phyloP scores from a whole-genome alignment of 2,888 invertebrate genomes.

The Melieria omissa region DNA sequence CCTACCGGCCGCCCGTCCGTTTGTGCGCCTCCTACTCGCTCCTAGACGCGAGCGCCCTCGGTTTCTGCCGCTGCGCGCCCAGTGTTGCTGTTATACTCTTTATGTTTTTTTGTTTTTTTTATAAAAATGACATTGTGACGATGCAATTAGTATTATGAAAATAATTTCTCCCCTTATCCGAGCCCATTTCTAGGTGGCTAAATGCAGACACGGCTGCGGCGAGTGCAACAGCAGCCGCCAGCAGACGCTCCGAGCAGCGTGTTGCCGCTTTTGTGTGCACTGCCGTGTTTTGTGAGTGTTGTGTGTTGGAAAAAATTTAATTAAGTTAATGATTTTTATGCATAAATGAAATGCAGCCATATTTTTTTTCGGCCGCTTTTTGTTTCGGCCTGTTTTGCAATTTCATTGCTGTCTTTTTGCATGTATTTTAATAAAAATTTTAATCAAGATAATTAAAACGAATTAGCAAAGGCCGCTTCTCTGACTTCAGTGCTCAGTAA shows the following conservation, averaged over 20 bases:
- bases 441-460: constrained; percentile 43
- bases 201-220: constrained; percentile 41
- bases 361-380: constrained; percentile 10
- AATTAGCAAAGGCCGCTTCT: constrained; percentile 34
- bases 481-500: background rate
- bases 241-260: too few relatives aligned
- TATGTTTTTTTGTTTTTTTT: constrained; percentile 31
- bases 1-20: background rate
- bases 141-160: constrained; percentile 66
- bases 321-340: constrained; percentile 56
- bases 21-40: too few relatives aligned
- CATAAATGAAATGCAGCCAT: constrained; percentile 25
- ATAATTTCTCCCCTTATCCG: constrained; percentile 50
- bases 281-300: constrained; percentile 19
- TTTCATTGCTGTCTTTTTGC: constrained; percentile 23
- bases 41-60: constrained; percentile 18
- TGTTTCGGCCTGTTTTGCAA: constrained; percentile 6
- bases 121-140: constrained; percentile 65
- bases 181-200: constrained; percentile 24
- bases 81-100: constrained; percentile 24
- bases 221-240: constrained; percentile 54
- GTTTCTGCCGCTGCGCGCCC: constrained; percentile 28
- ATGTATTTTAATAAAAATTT: constrained; percentile 46
- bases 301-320: constrained; percentile 52
- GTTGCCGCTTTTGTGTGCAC: background rate